These are phyloP conservation scores for Octodon degus DNA, from an alignment of 2,113 vertebrate species.

Conservation along the genomic window DNA sequence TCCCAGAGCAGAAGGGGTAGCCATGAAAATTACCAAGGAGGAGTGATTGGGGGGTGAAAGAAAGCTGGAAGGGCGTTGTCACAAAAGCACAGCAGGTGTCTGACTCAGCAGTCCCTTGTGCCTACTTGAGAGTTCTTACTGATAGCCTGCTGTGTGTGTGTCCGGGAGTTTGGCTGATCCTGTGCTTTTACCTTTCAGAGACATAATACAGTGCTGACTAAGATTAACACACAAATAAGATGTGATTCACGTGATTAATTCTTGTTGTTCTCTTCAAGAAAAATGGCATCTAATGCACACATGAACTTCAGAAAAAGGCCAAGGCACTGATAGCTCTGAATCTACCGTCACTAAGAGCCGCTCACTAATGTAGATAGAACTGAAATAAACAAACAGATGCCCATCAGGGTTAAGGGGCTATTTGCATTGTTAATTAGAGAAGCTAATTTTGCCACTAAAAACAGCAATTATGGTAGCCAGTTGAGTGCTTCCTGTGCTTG, in stretches of 20 bases:
- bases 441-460: neutral
- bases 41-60: neutral
- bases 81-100: neutral
- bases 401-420: neutral
- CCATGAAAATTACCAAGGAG: neutral
- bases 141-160: neutral
- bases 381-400: constrained; percentile 11
- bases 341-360: neutral
- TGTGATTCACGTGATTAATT: neutral
- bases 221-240: neutral
- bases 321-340: neutral
- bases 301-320: neutral
- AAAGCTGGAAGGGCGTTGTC: neutral
- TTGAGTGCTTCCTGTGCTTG: neutral
- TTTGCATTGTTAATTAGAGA: neutral
- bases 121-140: neutral
- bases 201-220: neutral
- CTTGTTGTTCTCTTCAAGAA: constrained; percentile 2
- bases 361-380: neutral
- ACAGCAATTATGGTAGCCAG: neutral
- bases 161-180: neutral
- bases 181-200: constrained; percentile 8
- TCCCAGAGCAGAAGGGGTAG: neutral
- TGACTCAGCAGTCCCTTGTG: neutral
- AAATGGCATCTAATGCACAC: neutral